These are phyloP conservation scores for Lateolabrax maculatus DNA, from an alignment of 2,797 vertebrate genomes.

Conservation along the genomic window DNA sequence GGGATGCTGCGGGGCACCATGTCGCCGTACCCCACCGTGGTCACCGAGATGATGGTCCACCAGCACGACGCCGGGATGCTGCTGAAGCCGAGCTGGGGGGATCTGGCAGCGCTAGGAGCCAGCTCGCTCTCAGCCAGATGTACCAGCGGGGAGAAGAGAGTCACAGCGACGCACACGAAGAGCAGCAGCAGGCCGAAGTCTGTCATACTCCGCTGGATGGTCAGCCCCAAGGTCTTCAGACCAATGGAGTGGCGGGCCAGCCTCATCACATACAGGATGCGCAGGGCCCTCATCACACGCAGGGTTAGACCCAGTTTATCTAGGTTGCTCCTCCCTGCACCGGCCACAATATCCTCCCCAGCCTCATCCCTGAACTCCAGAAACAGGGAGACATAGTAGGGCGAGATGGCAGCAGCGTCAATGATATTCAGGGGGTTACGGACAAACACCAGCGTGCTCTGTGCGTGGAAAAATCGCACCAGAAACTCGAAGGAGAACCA, in stretches of 20 bases:
- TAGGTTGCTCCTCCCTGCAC: constrained; percentile 81
- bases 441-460: constrained; percentile 90
- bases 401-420: constrained; percentile 90
- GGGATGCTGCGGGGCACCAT: constrained; percentile 92
- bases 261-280: constrained; percentile 92
- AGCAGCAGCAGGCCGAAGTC: constrained; percentile 92
- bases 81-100: constrained; percentile 87
- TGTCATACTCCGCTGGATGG: constrained; percentile 86
- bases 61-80: constrained; percentile 93
- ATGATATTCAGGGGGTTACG: constrained; percentile 90
- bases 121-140: constrained; percentile 91
- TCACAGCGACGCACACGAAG: constrained; percentile 89
- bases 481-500: constrained; percentile 93
- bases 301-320: constrained; percentile 92
- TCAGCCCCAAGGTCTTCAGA: constrained; percentile 91
- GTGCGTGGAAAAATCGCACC: constrained; percentile 88
- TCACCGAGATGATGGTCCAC: constrained; percentile 96
- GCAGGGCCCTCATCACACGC: constrained; percentile 89
- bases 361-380: constrained; percentile 85
- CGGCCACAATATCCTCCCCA: constrained; percentile 73
- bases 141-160: constrained; percentile 90
- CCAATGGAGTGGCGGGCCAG: constrained; percentile 92
- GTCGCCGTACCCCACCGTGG: constrained; percentile 93
- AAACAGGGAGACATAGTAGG: constrained; percentile 91
- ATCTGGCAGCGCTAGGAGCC: constrained; percentile 84